Evolutionary conservation across 2,113 vertebrate genomes (phyloP).

Genomic region (Sceloporus tristichus): DNA sequence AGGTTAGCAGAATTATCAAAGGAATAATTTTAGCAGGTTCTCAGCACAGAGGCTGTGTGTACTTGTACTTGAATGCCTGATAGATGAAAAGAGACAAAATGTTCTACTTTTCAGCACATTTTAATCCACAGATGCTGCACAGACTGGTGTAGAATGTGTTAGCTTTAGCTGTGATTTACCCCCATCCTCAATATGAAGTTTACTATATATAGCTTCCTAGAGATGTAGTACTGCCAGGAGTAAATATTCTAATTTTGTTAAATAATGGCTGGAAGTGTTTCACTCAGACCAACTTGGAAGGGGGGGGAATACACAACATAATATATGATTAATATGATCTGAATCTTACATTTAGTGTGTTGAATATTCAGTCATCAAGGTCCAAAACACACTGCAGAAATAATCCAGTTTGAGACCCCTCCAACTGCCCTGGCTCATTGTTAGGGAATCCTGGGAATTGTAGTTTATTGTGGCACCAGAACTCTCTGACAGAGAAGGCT

Average conservation of each 20-base stretch:
- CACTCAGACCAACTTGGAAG: slow-evolving; percentile 68
- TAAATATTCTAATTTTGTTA: slow-evolving; percentile 73
- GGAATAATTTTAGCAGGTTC: slow-evolving; percentile 74
- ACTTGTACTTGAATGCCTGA: slow-evolving; percentile 80
- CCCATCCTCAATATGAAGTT: slow-evolving; percentile 74
- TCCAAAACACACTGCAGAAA: no score
- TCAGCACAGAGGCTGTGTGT: slow-evolving; percentile 70
- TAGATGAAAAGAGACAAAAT: slow-evolving; percentile 84
- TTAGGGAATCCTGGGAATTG: no score
- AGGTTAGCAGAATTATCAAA: slow-evolving; percentile 66
- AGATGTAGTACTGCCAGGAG: slow-evolving; percentile 79
- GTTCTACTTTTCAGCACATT: slow-evolving; percentile 87
- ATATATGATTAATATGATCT: neutral
- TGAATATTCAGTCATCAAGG: neutral
- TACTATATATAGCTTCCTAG: slow-evolving; percentile 81
- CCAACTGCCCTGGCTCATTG: no score
- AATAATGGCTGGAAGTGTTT: slow-evolving; percentile 69
- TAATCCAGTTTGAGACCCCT: no score
- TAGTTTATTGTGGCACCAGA: no score
- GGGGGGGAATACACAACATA: slow-evolving; percentile 33
- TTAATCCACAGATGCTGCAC: slow-evolving; percentile 84
- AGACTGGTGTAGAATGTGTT: slow-evolving; percentile 81
- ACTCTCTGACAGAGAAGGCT: no score
- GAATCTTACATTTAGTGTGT: neutral
- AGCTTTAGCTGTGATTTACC: slow-evolving; percentile 82